Percentiles rank a stretch among this genome's conserved stretches.
Evolutionary conservation across 2,113 vertebrate species (phyloP).

Genomic region (Festucalex cinctus): DNA sequence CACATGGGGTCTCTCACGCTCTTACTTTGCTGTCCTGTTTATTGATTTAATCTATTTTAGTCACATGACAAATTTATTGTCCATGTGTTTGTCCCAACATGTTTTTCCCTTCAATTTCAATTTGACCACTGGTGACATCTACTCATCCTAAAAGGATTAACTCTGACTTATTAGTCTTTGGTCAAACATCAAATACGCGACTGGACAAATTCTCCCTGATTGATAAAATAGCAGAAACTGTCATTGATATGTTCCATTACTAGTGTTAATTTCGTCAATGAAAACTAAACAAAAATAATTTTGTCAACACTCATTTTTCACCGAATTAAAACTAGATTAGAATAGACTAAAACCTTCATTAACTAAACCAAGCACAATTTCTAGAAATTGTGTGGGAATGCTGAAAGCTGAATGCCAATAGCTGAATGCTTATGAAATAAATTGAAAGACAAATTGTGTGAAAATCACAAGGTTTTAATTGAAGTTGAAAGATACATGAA

Average conservation of each 20-base stretch:
- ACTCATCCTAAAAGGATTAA: not conserved
- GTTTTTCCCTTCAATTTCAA: slow-evolving; percentile 14
- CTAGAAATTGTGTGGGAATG: no score
- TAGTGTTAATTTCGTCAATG: no score
- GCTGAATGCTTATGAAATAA: no score
- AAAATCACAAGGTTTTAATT: no score
- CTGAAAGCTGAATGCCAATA: no score
- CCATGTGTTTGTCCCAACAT: slow-evolving; percentile 4
- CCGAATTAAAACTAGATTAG: no score
- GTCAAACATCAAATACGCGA: not conserved
- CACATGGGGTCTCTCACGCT: slow-evolving; percentile 7
- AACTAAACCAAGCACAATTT: no score
- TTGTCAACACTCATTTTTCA: no score
- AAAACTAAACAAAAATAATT: no score
- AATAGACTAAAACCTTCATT: no score
- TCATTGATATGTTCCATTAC: not conserved
- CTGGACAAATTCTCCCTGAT: not conserved
- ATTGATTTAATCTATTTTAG: slow-evolving; percentile 29
- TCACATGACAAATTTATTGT: slow-evolving; percentile 6
- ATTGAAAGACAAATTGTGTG: no score
- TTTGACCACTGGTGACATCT: slow-evolving; percentile 2
- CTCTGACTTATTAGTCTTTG: not conserved
- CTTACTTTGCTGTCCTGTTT: slow-evolving; percentile 14
- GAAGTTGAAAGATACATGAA: no score
- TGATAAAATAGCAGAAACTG: not conserved